phyloP scores from a whole-genome alignment of 2,797 vertebrate genomes.

The Sandelia bainsii region DNA sequence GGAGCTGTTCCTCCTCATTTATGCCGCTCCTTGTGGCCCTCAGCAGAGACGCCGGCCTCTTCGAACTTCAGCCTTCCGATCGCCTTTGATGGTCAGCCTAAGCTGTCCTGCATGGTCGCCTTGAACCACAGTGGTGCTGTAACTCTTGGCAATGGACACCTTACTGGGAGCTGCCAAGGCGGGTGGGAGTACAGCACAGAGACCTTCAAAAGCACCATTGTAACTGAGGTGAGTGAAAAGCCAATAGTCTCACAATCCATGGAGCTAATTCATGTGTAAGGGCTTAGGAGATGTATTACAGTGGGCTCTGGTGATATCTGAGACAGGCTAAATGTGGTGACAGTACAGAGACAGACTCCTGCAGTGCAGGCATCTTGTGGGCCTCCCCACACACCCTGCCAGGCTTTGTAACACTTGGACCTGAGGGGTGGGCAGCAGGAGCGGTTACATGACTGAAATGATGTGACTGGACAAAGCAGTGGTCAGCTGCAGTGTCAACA shows the following conservation, averaged over 20 bases:
- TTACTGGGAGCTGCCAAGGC: conserved; percentile 48
- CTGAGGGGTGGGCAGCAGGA: neutral
- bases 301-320: conserved; percentile 28
- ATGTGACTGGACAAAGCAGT: neutral
- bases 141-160: neutral
- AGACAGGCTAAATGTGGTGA: conserved; percentile 2
- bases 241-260: neutral
- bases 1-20: conserved; percentile 78
- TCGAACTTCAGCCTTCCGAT: conserved; percentile 45
- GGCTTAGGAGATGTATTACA: conserved; percentile 15
- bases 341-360: conserved; percentile 12
- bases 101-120: conserved; percentile 44
- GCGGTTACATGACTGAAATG: conserved; percentile 26
- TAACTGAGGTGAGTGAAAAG: conserved; percentile 77
- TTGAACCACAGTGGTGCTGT: conserved; percentile 59
- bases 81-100: neutral
- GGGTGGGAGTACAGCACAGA: conserved; percentile 81
- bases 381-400: conserved; percentile 1
- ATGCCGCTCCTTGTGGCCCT: conserved; percentile 56
- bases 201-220: conserved; percentile 75
- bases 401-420: conserved; percentile 19
- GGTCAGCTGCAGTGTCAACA: neutral
- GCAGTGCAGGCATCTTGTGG: conserved; percentile 30
- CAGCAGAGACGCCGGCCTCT: neutral
- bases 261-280: conserved; percentile 26